These are phyloP conservation scores for Phthorimaea operculella DNA, from an alignment of 1,140 invertebrate genomes.

Conservation along the genomic window DNA sequence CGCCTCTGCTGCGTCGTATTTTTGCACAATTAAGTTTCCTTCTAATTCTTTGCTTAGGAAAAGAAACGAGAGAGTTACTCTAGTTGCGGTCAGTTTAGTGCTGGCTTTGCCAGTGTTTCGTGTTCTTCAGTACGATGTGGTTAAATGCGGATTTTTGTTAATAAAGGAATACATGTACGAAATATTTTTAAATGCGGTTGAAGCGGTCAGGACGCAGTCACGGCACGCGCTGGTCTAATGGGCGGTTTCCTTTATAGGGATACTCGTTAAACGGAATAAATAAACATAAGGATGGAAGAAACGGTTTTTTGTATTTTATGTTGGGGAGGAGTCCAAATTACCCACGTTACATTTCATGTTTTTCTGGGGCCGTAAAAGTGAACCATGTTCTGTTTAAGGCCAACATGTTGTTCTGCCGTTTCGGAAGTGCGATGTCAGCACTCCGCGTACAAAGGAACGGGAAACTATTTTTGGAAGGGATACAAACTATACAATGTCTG, in stretches of 20 bases:
- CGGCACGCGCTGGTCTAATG: conserved; percentile 3
- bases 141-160: neutral
- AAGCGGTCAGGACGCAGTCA: conserved; percentile 1
- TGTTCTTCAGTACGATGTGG: neutral
- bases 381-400: conserved; percentile 3
- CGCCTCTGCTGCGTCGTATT: conserved; percentile 22
- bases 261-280: conserved; percentile 6
- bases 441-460: neutral
- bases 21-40: conserved; percentile 22
- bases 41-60: conserved; percentile 4
- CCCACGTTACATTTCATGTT: conserved; percentile 5
- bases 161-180: neutral
- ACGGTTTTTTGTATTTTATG: conserved; percentile 6
- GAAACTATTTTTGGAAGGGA: too few relatives aligned
- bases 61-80: neutral
- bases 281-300: conserved; percentile 4
- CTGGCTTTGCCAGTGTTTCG: neutral
- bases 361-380: conserved; percentile 3
- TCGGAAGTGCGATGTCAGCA: conserved; percentile 23
- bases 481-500: too few relatives aligned
- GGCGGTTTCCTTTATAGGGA: conserved; percentile 6
- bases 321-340: conserved; percentile 2
- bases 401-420: conserved; percentile 29
- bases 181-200: neutral
- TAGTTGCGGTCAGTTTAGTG: neutral